Conservation (phyloP, 2,113 vertebrate genomes). For the Hippolais icterina region DNA sequence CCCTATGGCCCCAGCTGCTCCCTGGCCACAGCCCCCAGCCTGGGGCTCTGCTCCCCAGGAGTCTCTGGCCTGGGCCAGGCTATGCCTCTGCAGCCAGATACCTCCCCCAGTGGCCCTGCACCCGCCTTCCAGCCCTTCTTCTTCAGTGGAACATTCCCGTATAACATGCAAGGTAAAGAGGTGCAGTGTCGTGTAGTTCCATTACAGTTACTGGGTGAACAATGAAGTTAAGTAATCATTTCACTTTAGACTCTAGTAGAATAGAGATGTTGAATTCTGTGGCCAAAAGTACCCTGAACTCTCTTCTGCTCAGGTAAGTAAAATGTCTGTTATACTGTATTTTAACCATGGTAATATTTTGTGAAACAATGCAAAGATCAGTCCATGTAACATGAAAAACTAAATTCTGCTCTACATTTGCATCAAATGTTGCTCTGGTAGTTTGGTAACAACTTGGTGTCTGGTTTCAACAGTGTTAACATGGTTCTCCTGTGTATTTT, state of each 20-base stretch:
- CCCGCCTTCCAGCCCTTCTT: slow-evolving; percentile 85
- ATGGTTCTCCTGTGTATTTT: neutral
- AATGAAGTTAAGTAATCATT: neutral
- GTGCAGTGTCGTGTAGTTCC: rapidly evolving
- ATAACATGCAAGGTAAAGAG: slow-evolving; percentile 81
- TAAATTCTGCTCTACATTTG: neutral
- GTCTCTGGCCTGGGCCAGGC: neutral
- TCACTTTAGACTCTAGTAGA: neutral
- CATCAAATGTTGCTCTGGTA: neutral
- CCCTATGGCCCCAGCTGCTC: neutral
- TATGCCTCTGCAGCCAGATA: neutral
- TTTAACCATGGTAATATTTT: neutral
- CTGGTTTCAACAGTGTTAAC: neutral
- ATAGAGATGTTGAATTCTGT: neutral
- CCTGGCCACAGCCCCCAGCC: rapidly evolving
- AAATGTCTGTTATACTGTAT: neutral
- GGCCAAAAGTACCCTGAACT: neutral
- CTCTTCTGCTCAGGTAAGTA: neutral
- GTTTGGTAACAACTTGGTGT: neutral
- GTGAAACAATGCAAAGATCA: neutral
- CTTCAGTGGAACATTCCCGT: slow-evolving; percentile 84
- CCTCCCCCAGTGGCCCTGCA: slow-evolving; percentile 53
- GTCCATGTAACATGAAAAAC: neutral
- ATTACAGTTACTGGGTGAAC: neutral
- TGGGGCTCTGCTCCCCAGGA: neutral